Evolutionary conservation across 2,113 vertebrate species (phyloP), one percentile per base, ranked within the genome.

Genomic region (Ginglymostoma cirratum): DNA sequence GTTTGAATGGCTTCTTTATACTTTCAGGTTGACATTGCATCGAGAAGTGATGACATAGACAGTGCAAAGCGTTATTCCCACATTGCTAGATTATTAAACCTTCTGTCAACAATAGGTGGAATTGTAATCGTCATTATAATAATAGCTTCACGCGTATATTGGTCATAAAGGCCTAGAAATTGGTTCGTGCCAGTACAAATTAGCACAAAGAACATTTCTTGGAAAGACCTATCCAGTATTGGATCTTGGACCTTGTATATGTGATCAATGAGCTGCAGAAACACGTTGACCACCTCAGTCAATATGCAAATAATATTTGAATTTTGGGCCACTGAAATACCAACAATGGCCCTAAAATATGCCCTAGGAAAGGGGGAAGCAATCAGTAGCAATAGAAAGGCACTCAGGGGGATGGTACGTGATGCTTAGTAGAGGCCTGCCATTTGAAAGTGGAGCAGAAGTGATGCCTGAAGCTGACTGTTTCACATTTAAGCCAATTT

Each of bases 1-100:
- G 15, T 42, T 34, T 90, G 52, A 90, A 90, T 95, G 67, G 10
- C 21, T 94, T 42, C 38, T 72, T 34, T 95, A 61, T 90, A 48
- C 72, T 95, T 95, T 45, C 42, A 95, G 94, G 69, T 34, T 52
- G 94, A 95, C 66, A 34, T 52, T 45, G 66, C 94, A 34, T 48
- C 69, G 52, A 72, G 38, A 76, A 95, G 72, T 19, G 69, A 72
- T 70, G 69, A 95, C 23, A 45, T 30, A 72, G 94, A 45, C 6
- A 72, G 38, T 52, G 94, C 94, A 72, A 95, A 3, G 45, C 67
- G 45, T 17, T 72, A 45, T 19, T 95, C 94, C 17, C 45, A 15
- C 27, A 48, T 95, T 19, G 24, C 94, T 67, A 45, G 69, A 72
- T 72, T 70, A 52, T 70, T 70, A 72, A 95, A 95, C 69, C 38